phyloP scores from a whole-genome alignment of 2,113 vertebrate species.

The Anhinga anhinga region DNA sequence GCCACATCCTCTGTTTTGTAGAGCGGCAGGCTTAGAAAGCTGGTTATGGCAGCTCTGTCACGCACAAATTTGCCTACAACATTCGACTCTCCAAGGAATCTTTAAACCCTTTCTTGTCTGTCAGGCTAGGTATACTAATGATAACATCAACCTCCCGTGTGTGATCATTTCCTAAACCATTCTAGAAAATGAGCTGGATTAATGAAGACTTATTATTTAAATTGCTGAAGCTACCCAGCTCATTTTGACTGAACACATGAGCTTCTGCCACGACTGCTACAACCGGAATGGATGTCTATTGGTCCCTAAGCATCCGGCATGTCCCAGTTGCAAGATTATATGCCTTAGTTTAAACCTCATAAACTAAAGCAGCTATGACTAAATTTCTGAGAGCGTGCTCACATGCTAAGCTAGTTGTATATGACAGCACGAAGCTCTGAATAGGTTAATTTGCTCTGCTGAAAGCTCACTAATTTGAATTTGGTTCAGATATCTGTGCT shows the following conservation, averaged over 20 bases:
- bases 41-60: conserved; percentile 16
- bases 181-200: conserved; percentile 53
- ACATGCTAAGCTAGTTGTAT: background rate
- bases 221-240: conserved; percentile 1
- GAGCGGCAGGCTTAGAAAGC: background rate
- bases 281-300: background rate
- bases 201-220: conserved; percentile 58
- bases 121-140: conserved; percentile 40
- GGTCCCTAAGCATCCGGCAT: background rate
- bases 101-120: conserved; percentile 41
- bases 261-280: background rate
- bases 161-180: conserved; percentile 56
- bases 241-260: conserved; percentile 2
- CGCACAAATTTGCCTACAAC: conserved; percentile 39
- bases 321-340: background rate
- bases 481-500: background rate
- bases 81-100: conserved; percentile 18
- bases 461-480: background rate
- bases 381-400: background rate
- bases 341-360: background rate
- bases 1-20: background rate
- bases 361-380: background rate
- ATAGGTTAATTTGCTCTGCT: background rate
- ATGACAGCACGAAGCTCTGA: background rate
- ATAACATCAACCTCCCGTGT: conserved; percentile 39